Evolutionary conservation across 2,113 vertebrate species (phyloP), one percentile per base, ranked within the genome.

Genomic region (Gavialis gangeticus): DNA sequence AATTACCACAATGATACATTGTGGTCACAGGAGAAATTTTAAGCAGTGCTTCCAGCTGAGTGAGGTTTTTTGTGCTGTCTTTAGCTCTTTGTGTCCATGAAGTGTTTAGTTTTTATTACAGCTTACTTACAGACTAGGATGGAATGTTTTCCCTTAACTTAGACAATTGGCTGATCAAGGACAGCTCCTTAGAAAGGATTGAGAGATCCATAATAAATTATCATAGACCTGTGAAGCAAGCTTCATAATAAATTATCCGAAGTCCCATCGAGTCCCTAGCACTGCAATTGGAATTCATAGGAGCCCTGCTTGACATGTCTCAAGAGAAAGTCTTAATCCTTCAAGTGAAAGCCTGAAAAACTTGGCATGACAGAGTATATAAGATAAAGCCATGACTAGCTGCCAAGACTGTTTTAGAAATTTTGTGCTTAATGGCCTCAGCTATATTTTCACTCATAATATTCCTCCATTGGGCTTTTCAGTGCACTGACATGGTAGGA

Each of bases 321-420:
- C 83, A 75, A 82, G 85, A 66, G 92, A 92, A 95, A 95, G 88
- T 89, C 96, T 95, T 97, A 93, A 95, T 96, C 76, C 63, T 96
- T 96, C 88, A 91, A 89, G 91, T 85, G 82, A 87, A 92, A 94
- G 63, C 82, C 84, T 91, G 93, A 93, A 91, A 90, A 97, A 92
- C 67, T 64, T 97, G 93, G 64, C 69, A 90, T 93, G 94, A 93
- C 81, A 93, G 83, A 91, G 19, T 84, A 63, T 81, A 7, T 75
- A 91, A 89, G 75, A 95, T 93, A 95, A 96, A 95, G 37, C 66
- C 75, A 75, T 91, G 95, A 90, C 0, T 37, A 89, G 91, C 88
- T 91, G 82, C 91, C 86, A 95, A 92, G 88, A 79, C 80, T 85
- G 0, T 76, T 93, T 94, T 89, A 85, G 90, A 94, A 92, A 85